A percentile compares a stretch with the other conserved stretches of the same genome.
Evolutionary conservation across 2,797 vertebrate genomes (phyloP).

Genomic region (Iguana delicatissima): DNA sequence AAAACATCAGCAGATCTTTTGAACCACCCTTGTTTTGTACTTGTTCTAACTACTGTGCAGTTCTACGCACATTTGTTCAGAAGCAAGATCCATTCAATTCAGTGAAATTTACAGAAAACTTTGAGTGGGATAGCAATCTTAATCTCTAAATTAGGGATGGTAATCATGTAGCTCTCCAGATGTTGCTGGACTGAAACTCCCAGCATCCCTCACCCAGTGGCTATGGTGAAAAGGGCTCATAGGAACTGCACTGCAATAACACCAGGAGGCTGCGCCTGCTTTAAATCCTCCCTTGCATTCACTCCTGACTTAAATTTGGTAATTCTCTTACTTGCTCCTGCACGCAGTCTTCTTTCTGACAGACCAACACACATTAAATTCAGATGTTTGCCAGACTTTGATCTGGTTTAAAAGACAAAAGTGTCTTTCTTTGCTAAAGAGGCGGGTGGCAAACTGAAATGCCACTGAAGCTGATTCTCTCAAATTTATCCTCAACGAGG

Average conservation of each 20-base stretch:
- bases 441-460: neutral
- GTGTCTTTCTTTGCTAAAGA: neutral
- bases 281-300: neutral
- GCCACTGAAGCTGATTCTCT: neutral
- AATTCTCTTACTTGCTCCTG: neutral
- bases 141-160: too few relatives aligned
- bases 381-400: neutral
- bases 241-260: neutral
- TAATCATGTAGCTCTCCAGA: too few relatives aligned
- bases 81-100: neutral
- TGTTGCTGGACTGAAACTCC: too few relatives aligned
- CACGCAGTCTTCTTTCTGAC: neutral
- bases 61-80: neutral
- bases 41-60: neutral
- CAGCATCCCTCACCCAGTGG: too few relatives aligned
- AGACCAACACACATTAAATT: neutral
- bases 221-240: too few relatives aligned
- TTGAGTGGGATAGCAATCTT: neutral
- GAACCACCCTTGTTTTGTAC: neutral
- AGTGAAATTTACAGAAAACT: neutral
- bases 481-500: constrained; percentile 9
- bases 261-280: neutral
- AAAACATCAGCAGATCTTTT: neutral
- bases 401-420: neutral
- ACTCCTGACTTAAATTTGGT: too few relatives aligned